Conservation (phyloP, 53 echinoderm and acorn worm genomes). For the Echinometra lucunter region DNA sequence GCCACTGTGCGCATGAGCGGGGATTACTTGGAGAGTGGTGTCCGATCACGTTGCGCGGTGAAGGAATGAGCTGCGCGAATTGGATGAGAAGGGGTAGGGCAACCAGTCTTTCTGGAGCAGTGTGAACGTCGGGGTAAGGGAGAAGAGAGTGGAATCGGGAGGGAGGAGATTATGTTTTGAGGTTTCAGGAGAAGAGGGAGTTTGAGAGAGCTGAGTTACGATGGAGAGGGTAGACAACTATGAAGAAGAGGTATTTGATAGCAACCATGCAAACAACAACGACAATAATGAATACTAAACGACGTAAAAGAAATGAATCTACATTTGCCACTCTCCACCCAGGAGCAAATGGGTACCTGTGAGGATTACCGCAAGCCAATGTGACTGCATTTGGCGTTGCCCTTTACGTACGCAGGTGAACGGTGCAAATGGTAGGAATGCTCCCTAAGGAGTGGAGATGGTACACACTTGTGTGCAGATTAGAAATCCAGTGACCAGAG, state of each 20-base stretch:
- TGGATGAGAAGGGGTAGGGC: background rate
- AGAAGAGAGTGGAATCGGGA: constrained; percentile 4
- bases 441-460: too few relatives aligned
- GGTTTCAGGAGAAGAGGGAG: constrained; percentile 6
- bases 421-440: too few relatives aligned
- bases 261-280: constrained; percentile 12
- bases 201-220: background rate
- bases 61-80: background rate
- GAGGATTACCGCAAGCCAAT: too few relatives aligned
- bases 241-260: constrained; percentile 30
- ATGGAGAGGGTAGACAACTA: background rate
- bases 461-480: too few relatives aligned
- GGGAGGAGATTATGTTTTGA: constrained; percentile 36
- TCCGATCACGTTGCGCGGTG: background rate
- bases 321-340: too few relatives aligned
- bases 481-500: too few relatives aligned
- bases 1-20: background rate
- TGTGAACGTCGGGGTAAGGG: constrained; percentile 29
- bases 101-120: background rate
- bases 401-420: too few relatives aligned
- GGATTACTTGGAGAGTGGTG: background rate
- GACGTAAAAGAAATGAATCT: background rate
- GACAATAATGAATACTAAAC: constrained; percentile 4
- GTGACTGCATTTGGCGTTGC: too few relatives aligned
- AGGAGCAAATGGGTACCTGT: too few relatives aligned